Evolutionary conservation across 2,888 invertebrate genomes (phyloP).

Genomic region (Salticus scenicus): DNA sequence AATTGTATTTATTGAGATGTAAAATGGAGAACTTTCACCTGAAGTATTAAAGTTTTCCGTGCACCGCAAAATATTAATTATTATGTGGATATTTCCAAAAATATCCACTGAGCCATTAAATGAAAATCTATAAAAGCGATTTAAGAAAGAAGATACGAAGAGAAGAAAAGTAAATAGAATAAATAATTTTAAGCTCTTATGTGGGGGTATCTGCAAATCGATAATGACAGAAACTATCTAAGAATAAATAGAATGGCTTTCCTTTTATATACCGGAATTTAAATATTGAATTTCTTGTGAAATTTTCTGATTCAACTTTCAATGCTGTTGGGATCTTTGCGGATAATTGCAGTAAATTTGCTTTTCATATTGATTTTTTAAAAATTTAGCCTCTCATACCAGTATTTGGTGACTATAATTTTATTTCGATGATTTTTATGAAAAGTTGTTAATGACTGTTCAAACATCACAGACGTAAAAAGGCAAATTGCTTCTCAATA

Average conservation of each 20-base stretch:
- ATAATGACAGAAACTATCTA: background rate
- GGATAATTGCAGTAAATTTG: background rate
- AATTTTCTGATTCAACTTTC: background rate
- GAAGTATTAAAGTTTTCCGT: too few relatives aligned
- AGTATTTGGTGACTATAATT: too few relatives aligned
- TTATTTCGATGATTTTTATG: too few relatives aligned
- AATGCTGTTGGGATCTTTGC: background rate
- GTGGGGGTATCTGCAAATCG: background rate
- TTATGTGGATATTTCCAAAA: too few relatives aligned
- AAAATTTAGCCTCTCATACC: too few relatives aligned
- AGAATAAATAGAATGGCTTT: background rate
- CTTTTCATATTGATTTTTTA: background rate
- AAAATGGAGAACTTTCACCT: too few relatives aligned
- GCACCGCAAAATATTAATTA: too few relatives aligned
- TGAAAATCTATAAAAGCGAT: background rate
- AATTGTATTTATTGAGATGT: too few relatives aligned
- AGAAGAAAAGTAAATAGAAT: background rate
- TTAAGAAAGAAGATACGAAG: background rate
- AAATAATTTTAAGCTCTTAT: background rate
- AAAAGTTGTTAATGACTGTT: too few relatives aligned
- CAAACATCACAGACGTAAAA: too few relatives aligned
- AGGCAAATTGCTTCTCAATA: too few relatives aligned
- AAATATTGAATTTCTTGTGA: slow-evolving; percentile 7
- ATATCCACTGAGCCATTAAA: background rate
- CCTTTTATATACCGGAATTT: background rate